phyloP scores from a whole-genome alignment of 2,113 vertebrate species.

The Xenopus laevis region DNA sequence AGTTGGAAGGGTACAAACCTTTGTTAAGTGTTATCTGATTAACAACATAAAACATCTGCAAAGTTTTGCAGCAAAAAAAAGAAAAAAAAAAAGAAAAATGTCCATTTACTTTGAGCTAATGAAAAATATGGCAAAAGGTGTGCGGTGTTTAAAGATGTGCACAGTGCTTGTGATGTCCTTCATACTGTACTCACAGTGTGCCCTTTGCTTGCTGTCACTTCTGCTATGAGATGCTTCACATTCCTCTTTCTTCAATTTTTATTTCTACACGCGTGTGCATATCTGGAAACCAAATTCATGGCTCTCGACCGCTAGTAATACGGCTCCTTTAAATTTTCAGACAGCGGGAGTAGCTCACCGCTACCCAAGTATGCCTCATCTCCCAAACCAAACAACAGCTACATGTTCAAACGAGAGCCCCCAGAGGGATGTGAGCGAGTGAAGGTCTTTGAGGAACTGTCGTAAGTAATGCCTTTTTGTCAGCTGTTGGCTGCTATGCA shows the following conservation, averaged over 20 bases:
- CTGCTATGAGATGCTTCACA: not conserved
- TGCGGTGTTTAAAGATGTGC: too few relatives aligned
- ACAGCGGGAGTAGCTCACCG: conserved; percentile 88
- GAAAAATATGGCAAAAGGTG: too few relatives aligned
- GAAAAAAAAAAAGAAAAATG: too few relatives aligned
- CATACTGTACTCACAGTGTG: not conserved
- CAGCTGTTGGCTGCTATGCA: conserved; percentile 69
- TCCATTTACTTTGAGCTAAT: too few relatives aligned
- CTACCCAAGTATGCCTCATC: conserved; percentile 95
- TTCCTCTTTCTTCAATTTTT: conserved; percentile 29
- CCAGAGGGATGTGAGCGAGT: conserved; percentile 96
- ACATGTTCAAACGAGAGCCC: conserved; percentile 97
- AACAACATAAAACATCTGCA: too few relatives aligned
- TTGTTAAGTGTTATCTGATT: too few relatives aligned
- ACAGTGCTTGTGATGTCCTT: conserved; percentile 24
- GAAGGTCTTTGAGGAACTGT: conserved; percentile 96
- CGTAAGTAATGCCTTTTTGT: conserved; percentile 79
- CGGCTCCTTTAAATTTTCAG: conserved; percentile 81
- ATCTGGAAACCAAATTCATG: conserved; percentile 66
- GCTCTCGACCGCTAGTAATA: conserved; percentile 72
- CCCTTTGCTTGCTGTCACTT: conserved; percentile 8
- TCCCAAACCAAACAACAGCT: conserved; percentile 99
- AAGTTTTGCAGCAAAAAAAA: too few relatives aligned
- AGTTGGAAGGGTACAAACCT: too few relatives aligned
- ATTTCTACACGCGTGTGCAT: conserved; percentile 50